These are phyloP conservation scores for Nyctibius bracteatus DNA, from an alignment of 2,113 vertebrate species.

Conservation along the genomic window DNA sequence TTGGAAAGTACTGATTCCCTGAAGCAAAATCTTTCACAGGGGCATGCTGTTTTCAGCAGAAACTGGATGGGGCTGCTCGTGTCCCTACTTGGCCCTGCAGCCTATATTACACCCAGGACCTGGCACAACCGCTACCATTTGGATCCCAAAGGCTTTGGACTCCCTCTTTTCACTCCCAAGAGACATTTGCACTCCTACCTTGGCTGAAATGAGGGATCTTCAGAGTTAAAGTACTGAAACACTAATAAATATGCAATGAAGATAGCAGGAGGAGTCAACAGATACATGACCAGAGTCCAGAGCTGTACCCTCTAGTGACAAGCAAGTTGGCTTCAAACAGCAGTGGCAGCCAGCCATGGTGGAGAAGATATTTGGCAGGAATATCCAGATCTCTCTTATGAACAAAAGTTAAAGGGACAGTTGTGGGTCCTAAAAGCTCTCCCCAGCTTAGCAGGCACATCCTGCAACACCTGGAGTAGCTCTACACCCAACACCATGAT, in stretches of 20 bases:
- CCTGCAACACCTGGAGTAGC: background rate
- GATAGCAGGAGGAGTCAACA: background rate
- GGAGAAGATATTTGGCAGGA: background rate
- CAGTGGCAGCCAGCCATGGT: background rate
- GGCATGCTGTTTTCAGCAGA: background rate
- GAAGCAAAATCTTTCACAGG: background rate
- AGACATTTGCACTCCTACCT: background rate
- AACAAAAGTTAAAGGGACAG: background rate
- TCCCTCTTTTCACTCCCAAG: background rate
- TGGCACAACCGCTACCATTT: background rate
- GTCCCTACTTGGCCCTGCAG: background rate
- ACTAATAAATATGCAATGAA: background rate
- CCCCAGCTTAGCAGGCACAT: background rate
- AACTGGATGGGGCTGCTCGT: background rate
- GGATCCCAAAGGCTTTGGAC: background rate
- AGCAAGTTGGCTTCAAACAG: background rate
- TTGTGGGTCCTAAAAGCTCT: background rate
- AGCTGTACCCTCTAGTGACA: background rate
- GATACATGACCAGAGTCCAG: too few relatives aligned
- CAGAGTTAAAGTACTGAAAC: background rate
- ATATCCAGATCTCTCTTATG: background rate
- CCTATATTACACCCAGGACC: background rate
- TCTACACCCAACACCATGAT: background rate
- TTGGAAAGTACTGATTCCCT: background rate
- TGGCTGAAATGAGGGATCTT: background rate